Evolutionary conservation across 2,113 vertebrate genomes (phyloP).

Genomic region (Syrrhaptes paradoxus): DNA sequence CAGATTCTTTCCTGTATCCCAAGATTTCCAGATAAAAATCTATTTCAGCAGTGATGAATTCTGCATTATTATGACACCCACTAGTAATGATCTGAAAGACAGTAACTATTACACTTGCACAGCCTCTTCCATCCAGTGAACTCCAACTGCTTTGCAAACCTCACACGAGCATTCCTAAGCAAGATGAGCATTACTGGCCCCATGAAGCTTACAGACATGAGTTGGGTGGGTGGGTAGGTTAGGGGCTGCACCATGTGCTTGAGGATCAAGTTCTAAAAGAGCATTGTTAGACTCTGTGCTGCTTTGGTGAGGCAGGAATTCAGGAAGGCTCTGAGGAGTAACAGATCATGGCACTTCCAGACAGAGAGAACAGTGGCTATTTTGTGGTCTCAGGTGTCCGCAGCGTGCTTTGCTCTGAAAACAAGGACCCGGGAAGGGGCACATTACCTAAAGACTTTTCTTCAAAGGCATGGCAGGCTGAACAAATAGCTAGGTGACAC

Average conservation of each 20-base stretch:
- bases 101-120: background rate
- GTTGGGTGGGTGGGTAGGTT: accelerated
- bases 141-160: background rate
- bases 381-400: constrained; percentile 59
- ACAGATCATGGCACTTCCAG: background rate
- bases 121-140: background rate
- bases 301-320: background rate
- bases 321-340: background rate
- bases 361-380: constrained; percentile 47
- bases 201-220: background rate
- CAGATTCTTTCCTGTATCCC: background rate
- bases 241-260: accelerated
- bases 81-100: background rate
- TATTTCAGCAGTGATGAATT: background rate
- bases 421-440: background rate
- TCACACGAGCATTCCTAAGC: background rate
- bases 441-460: background rate
- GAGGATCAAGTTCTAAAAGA: constrained; percentile 49
- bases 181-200: background rate
- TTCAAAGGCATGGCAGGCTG: background rate
- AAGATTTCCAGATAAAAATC: background rate
- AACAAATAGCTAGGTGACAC: background rate
- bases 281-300: constrained; percentile 28
- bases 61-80: background rate
- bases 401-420: background rate